phyloP scores from a whole-genome alignment of 1,140 invertebrate genomes.

The Triops cancriformis region DNA sequence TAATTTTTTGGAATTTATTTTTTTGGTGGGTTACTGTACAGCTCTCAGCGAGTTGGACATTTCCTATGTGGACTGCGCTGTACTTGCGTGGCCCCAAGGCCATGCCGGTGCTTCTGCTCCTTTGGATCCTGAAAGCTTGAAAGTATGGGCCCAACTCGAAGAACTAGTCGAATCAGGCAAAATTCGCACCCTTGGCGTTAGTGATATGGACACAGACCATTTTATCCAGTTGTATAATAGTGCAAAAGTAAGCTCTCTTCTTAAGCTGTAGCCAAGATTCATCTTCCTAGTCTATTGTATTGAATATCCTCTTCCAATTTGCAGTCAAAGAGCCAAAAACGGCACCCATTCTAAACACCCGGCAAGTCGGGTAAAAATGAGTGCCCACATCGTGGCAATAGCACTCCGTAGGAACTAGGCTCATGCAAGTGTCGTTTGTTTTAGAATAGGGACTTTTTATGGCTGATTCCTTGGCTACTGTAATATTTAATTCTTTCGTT shows the following conservation, averaged over 20 bases:
- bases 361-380: too few relatives aligned
- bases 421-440: too few relatives aligned
- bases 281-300: constrained; percentile 10
- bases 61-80: neutral
- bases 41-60: constrained; percentile 19
- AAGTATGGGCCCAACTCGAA: constrained; percentile 64
- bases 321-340: neutral
- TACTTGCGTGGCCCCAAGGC: constrained; percentile 21
- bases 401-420: too few relatives aligned
- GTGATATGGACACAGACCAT: constrained; percentile 72
- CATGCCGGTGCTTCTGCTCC: neutral
- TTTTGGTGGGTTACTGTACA: neutral
- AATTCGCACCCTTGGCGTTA: constrained; percentile 69
- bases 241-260: constrained; percentile 48
- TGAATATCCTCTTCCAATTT: constrained; percentile 20
- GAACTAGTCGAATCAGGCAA: constrained; percentile 53
- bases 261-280: neutral
- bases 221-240: constrained; percentile 67
- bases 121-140: constrained; percentile 49
- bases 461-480: too few relatives aligned
- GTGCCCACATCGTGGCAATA: too few relatives aligned
- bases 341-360: neutral
- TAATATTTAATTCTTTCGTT: too few relatives aligned
- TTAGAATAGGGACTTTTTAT: too few relatives aligned
- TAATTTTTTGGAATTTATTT: neutral